phyloP scores from a whole-genome alignment of 92 coral and sea anemone species.

The Palythoa caribaeorum region DNA sequence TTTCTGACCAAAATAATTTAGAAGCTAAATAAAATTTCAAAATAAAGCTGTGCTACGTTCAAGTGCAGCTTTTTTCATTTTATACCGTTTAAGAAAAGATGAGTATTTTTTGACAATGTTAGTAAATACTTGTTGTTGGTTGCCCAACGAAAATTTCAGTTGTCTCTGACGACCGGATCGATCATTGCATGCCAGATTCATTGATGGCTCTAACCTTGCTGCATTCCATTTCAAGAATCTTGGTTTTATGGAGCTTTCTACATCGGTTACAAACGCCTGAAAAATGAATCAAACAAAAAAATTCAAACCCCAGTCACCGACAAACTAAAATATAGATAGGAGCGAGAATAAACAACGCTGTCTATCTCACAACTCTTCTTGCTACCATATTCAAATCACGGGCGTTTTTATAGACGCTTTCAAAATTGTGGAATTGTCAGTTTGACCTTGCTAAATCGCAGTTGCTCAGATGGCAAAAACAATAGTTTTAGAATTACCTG shows the following conservation, averaged over 20 bases:
- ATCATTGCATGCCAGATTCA: constrained; percentile 11
- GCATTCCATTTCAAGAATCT: constrained; percentile 20
- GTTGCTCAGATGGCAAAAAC: background rate
- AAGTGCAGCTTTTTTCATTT: no score
- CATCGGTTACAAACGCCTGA: background rate
- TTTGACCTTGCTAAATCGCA: constrained; percentile 1
- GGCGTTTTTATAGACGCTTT: background rate
- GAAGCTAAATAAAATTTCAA: no score
- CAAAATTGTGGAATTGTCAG: background rate
- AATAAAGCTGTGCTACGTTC: no score
- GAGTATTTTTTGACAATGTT: no score
- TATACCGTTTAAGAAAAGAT: no score
- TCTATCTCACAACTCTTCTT: background rate
- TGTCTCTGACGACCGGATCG: no score
- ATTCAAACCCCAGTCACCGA: constrained; percentile 14
- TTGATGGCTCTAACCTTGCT: constrained; percentile 18
- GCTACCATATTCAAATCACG: background rate
- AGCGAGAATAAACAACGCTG: constrained; percentile 10
- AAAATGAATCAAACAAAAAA: background rate
- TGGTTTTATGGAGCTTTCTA: constrained; percentile 16
- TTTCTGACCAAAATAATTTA: no score
- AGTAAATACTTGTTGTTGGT: background rate
- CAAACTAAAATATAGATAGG: constrained; percentile 13
- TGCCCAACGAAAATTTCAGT: no score
- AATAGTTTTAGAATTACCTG: constrained; percentile 1